Evolutionary conservation across 2,888 invertebrate genomes (phyloP).

Genomic region (Steromphala cineraria): DNA sequence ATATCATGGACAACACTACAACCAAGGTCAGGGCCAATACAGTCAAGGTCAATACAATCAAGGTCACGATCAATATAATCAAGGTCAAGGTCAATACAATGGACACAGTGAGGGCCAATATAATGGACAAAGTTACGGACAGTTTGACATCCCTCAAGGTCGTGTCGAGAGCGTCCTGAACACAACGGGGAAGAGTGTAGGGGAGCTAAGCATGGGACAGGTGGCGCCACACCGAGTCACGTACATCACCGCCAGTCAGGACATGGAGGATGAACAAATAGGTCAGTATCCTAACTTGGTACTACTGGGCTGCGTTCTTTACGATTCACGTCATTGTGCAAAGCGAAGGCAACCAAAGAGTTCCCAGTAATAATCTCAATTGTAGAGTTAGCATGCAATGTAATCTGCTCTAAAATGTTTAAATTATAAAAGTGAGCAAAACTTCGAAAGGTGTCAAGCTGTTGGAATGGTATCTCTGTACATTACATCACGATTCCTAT

Average conservation of each 20-base stretch:
- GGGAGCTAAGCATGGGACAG: slow-evolving; percentile 46
- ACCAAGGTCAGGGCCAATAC: neutral
- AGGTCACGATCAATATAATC: neutral
- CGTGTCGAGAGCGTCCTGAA: slow-evolving; percentile 29
- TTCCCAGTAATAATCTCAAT: too few species aligned
- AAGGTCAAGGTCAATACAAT: neutral
- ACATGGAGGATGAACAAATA: neutral
- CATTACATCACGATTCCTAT: too few species aligned
- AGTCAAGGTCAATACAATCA: too few species aligned
- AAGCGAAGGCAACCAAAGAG: too few species aligned
- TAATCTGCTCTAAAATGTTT: too few species aligned
- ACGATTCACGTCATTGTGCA: too few species aligned
- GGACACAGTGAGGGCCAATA: too few species aligned
- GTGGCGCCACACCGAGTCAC: slow-evolving; percentile 10
- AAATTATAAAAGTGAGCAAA: too few species aligned
- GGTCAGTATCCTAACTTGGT: neutral
- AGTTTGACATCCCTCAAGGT: slow-evolving; percentile 46
- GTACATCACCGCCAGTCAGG: neutral
- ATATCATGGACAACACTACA: neutral
- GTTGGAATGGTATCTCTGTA: too few species aligned
- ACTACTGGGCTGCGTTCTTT: too few species aligned
- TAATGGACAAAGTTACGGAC: slow-evolving; percentile 24
- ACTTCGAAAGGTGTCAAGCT: too few species aligned
- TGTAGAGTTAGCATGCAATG: too few species aligned
- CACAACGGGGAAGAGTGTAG: slow-evolving; percentile 44